Percentiles rank a stretch among this genome's conserved stretches.
Evolutionary conservation across 2,113 vertebrate species (phyloP).

Genomic region (Shinisaurus crocodilurus): DNA sequence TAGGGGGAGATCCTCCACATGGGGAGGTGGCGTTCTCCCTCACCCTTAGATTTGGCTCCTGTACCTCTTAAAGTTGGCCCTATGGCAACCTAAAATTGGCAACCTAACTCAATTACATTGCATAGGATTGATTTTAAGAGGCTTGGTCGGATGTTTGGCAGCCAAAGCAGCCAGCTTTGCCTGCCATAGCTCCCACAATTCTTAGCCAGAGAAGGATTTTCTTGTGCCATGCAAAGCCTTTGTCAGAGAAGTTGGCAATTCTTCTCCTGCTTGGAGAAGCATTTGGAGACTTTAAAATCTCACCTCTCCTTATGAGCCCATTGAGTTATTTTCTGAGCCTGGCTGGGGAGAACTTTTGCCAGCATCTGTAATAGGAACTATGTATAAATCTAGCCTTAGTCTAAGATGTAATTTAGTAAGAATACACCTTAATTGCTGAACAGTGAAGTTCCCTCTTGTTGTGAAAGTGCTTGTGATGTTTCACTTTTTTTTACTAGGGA

Average conservation of each 20-base stretch:
- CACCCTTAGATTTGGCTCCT: neutral
- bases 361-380: neutral
- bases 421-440: neutral
- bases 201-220: neutral
- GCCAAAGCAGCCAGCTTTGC: neutral
- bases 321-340: neutral
- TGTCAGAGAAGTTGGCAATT: neutral
- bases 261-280: neutral
- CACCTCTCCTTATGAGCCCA: neutral
- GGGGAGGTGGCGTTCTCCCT: no score
- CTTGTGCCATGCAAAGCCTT: neutral
- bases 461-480: constrained; percentile 47
- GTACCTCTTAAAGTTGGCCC: neutral
- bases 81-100: neutral
- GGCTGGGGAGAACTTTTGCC: neutral
- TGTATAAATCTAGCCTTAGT: neutral
- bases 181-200: neutral
- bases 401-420: neutral
- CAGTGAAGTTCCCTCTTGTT: neutral
- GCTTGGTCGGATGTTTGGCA: neutral
- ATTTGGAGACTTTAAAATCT: neutral
- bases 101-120: neutral
- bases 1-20: neutral
- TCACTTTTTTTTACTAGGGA: constrained; percentile 45
- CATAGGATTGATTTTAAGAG: neutral